Conservation (phyloP, 2,888 invertebrate genomes). For the Nowickia ferox region DNA sequence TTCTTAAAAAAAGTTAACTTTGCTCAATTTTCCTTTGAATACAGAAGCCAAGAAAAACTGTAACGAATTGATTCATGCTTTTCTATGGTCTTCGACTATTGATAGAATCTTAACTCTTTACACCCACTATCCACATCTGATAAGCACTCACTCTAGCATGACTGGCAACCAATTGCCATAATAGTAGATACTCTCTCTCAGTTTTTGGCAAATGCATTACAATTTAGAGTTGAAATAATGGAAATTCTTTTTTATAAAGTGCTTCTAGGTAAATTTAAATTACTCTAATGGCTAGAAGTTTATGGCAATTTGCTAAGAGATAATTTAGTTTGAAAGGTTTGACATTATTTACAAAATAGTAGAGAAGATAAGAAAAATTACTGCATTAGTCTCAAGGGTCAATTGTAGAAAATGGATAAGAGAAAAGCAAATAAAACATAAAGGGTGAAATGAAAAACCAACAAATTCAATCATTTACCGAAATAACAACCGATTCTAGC, state of each 20-base stretch:
- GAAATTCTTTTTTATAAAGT: slow-evolving; percentile 10
- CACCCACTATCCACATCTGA: slow-evolving; percentile 50
- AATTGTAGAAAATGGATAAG: background rate
- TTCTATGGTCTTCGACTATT: slow-evolving; percentile 47
- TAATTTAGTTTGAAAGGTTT: slow-evolving; percentile 34
- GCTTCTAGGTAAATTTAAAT: slow-evolving; percentile 26
- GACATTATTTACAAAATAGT: slow-evolving; percentile 15
- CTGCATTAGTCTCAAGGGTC: background rate
- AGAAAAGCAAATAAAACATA: background rate
- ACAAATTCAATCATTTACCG: too few relatives aligned
- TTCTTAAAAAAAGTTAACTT: slow-evolving; percentile 5
- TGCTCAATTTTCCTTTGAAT: slow-evolving; percentile 25
- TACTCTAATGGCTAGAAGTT: slow-evolving; percentile 9
- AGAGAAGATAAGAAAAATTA: slow-evolving; percentile 22
- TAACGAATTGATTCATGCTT: slow-evolving; percentile 62
- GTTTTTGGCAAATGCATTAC: slow-evolving; percentile 31
- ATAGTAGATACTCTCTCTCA: background rate
- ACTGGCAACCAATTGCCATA: slow-evolving; percentile 35
- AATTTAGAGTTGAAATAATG: slow-evolving; percentile 14
- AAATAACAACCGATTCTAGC: too few relatives aligned
- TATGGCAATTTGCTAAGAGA: slow-evolving; percentile 29
- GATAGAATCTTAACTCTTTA: slow-evolving; percentile 40
- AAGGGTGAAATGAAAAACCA: background rate
- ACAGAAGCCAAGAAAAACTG: slow-evolving; percentile 63
- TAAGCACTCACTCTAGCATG: slow-evolving; percentile 37